Conservation (phyloP, 1,140 invertebrate species). For the fruit fly (Drosophila melanogaster) region DNA sequence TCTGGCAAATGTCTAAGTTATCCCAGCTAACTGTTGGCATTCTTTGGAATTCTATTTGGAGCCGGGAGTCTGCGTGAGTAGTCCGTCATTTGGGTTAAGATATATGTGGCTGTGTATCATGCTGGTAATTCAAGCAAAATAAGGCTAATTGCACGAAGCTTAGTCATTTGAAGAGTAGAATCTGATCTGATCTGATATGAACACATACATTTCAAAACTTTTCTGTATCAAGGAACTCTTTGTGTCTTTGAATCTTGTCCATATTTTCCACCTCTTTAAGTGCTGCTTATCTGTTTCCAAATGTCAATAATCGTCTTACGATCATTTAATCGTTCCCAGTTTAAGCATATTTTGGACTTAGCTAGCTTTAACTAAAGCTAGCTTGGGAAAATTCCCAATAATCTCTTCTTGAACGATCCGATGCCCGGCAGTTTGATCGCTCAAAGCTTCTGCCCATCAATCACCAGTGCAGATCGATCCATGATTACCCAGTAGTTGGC, state of each 20-base stretch:
- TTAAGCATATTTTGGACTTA: background rate
- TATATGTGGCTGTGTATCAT: constrained; percentile 16
- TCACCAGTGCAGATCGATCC: constrained; percentile 28
- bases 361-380: background rate
- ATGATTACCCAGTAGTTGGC: constrained; percentile 22
- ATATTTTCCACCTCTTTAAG: background rate
- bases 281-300: too few species aligned
- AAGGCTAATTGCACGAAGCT: background rate
- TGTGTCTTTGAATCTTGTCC: too few species aligned
- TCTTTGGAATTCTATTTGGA: constrained; percentile 29
- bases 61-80: constrained; percentile 38
- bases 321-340: background rate
- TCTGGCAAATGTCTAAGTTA: constrained; percentile 15
- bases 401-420: constrained; percentile 16
- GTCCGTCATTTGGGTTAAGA: constrained; percentile 58
- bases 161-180: background rate
- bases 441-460: constrained; percentile 43
- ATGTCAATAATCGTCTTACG: background rate
- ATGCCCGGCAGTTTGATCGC: constrained; percentile 7
- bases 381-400: constrained; percentile 4
- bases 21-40: constrained; percentile 46
- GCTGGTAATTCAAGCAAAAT: background rate
- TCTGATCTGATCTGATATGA: too few species aligned
- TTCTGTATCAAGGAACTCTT: background rate
- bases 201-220: background rate